These are phyloP conservation scores for Caenorhabditis sp. DNA, from an alignment of 2,888 invertebrate genomes.

Conservation along the genomic window DNA sequence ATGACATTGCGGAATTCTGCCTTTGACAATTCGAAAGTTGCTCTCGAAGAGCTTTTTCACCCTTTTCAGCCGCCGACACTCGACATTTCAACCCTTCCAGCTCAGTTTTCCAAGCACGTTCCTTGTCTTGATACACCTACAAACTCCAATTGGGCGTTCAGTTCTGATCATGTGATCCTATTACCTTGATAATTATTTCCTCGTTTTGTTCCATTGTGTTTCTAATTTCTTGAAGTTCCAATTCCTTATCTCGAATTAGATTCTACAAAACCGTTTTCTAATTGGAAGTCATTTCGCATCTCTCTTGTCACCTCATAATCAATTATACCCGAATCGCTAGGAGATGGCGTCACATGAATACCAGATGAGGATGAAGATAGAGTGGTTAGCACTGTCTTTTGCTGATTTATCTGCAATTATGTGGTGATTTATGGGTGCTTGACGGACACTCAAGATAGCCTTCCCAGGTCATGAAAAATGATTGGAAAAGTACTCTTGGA, in stretches of 20 bases:
- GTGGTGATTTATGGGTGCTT: slow-evolving; percentile 30
- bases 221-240: slow-evolving; percentile 78
- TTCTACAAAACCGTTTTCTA: slow-evolving; percentile 57
- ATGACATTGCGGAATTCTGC: slow-evolving; percentile 69
- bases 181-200: slow-evolving; percentile 75
- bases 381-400: slow-evolving; percentile 56
- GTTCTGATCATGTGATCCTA: background rate
- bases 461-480: slow-evolving; percentile 24
- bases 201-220: slow-evolving; percentile 80
- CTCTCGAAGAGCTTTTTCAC: slow-evolving; percentile 72
- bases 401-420: slow-evolving; percentile 56
- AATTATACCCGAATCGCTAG: slow-evolving; percentile 81
- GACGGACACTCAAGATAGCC: slow-evolving; percentile 20
- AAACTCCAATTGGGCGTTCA: background rate
- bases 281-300: background rate
- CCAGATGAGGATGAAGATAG: slow-evolving; percentile 70
- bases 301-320: slow-evolving; percentile 77
- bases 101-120: slow-evolving; percentile 73
- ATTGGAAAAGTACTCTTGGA: slow-evolving; percentile 41
- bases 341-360: slow-evolving; percentile 82
- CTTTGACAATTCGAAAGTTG: slow-evolving; percentile 71
- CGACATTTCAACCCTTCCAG: slow-evolving; percentile 69
- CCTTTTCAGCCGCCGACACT: slow-evolving; percentile 72
- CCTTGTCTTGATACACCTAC: slow-evolving; percentile 76
- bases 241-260: slow-evolving; percentile 81